Evolutionary conservation across 1,140 invertebrate genomes (phyloP), one percentile per base, ranked within the genome.

Genomic region (Polypedilum pembai): DNA sequence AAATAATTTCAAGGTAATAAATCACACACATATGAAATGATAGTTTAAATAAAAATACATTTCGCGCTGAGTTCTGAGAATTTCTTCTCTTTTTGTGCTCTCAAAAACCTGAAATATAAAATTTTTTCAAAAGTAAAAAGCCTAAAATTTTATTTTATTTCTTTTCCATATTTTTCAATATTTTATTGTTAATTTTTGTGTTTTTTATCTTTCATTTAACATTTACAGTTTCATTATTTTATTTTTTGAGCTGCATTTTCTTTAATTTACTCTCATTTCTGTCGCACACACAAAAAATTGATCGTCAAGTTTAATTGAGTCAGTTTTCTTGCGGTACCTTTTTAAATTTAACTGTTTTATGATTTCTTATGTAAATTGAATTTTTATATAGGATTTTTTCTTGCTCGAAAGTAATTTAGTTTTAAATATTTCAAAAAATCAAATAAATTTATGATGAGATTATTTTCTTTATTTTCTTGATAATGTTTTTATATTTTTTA

Each of bases 181-280:
- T 56, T 56, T 56, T 56, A 56, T 56, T 56, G 45, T 69, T 69
- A 69, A 69, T 69, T 69, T 20, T 69, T 69, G 7, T 66, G 10
- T 56, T 20, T 69, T 69, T 18, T 18, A 20, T 20, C 8, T 69
- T 69, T 69, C 65, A 56, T 56, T 69, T 21, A 69, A 69, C 65
- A 69, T 69, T 69, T 69, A 69, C 65, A 69, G 65, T 69, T 69
- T 69, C 65, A 69, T 69, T n/a, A n/a, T 69, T 21, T 18, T 69
- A 66, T 69, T 69, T 69, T 69, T 69, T 69, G 65, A 69, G 65
- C 65, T 56, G 45, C 45, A 56, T 56, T 56, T 56, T 33, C 24
- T 33, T 33, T 33, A 33, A 33, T 33, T 33, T 33, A 33, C 24
- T 33, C 24, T 33, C 12, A 56, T 56, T 45, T 56, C 45, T n/a